phyloP scores from a whole-genome alignment of 2,888 invertebrate genomes.

The Heteromyza rotundicornis region DNA sequence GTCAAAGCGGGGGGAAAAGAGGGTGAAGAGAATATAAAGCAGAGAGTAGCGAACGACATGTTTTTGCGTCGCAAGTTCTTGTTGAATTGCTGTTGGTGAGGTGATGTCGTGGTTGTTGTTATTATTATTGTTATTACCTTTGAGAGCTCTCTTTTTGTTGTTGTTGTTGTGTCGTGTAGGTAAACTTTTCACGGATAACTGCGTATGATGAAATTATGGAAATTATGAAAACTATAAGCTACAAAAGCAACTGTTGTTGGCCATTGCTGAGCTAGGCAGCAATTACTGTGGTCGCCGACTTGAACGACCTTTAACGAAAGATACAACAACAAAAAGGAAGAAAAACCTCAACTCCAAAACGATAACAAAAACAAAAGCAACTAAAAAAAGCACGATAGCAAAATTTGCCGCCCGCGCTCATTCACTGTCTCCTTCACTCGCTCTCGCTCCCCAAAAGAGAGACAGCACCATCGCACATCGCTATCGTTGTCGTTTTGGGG shows the following conservation, averaged over 20 bases:
- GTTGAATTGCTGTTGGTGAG: neutral
- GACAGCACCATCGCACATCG: no score
- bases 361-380: conserved; percentile 11
- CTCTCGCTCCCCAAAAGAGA: no score
- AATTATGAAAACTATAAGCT: neutral
- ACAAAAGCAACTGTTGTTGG: no score
- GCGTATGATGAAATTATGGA: conserved; percentile 15
- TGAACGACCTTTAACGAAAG: no score
- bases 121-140: conserved; percentile 17
- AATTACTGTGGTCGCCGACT: no score
- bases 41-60: neutral
- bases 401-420: no score
- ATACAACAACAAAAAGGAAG: no score
- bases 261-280: no score
- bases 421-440: no score
- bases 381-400: conserved; percentile 34
- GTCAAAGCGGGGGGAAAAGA: no score
- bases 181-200: conserved; percentile 15
- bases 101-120: neutral
- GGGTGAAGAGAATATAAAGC: neutral
- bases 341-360: no score
- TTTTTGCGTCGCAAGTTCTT: conserved; percentile 2
- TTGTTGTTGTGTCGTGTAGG: conserved; percentile 15
- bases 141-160: neutral
- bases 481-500: no score